phyloP scores from a whole-genome alignment of 2,113 vertebrate species.

The Neodontobutis hainanensis region DNA sequence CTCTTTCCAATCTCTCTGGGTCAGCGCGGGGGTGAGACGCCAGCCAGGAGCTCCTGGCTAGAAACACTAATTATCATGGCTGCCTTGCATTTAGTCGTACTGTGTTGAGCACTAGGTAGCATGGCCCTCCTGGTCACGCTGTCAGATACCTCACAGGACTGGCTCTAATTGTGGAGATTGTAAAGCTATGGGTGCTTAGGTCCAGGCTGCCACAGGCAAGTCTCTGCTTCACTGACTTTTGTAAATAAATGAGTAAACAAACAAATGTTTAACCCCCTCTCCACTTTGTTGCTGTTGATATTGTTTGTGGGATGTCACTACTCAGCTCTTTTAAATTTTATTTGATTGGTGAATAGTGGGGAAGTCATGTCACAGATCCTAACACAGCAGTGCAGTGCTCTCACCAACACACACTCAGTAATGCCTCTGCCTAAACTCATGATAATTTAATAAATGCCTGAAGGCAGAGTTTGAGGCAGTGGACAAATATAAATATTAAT shows the following conservation, averaged over 20 bases:
- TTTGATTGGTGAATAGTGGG: slow-evolving; percentile 47
- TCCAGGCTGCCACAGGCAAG: slow-evolving; percentile 63
- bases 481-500: slow-evolving; percentile 85
- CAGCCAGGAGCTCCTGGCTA: slow-evolving; percentile 71
- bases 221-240: slow-evolving; percentile 63
- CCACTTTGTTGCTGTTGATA: slow-evolving; percentile 42
- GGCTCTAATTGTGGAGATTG: slow-evolving; percentile 75
- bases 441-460: slow-evolving; percentile 81
- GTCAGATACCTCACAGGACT: slow-evolving; percentile 75
- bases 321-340: slow-evolving; percentile 38
- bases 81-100: slow-evolving; percentile 65
- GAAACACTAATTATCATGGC: slow-evolving; percentile 79
- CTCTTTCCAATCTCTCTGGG: slow-evolving; percentile 76
- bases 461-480: slow-evolving; percentile 82
- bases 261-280: slow-evolving; percentile 51
- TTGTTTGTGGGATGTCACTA: slow-evolving; percentile 48
- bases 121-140: slow-evolving; percentile 67
- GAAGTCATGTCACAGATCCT: slow-evolving; percentile 41
- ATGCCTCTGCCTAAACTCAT: slow-evolving; percentile 74
- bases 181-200: slow-evolving; percentile 72
- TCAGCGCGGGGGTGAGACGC: slow-evolving; percentile 72
- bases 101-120: slow-evolving; percentile 66
- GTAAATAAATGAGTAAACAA: slow-evolving; percentile 72
- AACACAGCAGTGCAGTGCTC: slow-evolving; percentile 30
- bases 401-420: slow-evolving; percentile 58